These are phyloP conservation scores for Portunus trituberculatus DNA, from an alignment of 1,140 invertebrate species.

Conservation along the genomic window DNA sequence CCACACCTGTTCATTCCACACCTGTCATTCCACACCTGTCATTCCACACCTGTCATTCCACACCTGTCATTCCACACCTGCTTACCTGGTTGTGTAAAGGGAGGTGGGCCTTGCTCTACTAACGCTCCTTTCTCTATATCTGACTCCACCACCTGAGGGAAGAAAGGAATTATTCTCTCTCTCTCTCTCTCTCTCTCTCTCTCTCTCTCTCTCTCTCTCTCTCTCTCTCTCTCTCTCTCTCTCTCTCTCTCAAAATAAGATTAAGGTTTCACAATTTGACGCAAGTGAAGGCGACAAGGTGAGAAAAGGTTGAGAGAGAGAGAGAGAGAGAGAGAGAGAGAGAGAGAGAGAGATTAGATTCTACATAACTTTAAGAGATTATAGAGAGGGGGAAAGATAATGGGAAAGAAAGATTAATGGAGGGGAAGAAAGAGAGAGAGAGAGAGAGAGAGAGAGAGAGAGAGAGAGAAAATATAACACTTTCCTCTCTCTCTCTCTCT, in stretches of 20 bases:
- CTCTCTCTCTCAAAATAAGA: not conserved
- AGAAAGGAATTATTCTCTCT: not conserved
- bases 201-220: constrained; percentile 3
- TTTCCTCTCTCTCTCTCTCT: constrained; percentile 46
- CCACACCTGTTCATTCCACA: not conserved
- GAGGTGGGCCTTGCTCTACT: constrained; percentile 50
- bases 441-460: not conserved
- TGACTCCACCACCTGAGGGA: constrained; percentile 45
- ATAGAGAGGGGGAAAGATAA: not conserved
- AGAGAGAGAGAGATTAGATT: not conserved
- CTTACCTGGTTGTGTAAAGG: constrained; percentile 62
- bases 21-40: not conserved
- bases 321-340: not conserved
- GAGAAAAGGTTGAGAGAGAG: not conserved
- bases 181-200: constrained; percentile 39
- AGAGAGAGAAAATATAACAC: not conserved
- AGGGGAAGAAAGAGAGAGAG: not conserved
- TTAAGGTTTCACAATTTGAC: no score
- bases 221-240: constrained; percentile 20
- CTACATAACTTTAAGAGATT: not conserved
- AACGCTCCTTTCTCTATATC: constrained; percentile 57
- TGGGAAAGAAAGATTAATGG: not conserved
- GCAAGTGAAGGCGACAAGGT: not conserved
- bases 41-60: not conserved
- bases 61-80: not conserved